Conservation (phyloP, 1,140 invertebrate species). For the Eurosta solidaginis region DNA sequence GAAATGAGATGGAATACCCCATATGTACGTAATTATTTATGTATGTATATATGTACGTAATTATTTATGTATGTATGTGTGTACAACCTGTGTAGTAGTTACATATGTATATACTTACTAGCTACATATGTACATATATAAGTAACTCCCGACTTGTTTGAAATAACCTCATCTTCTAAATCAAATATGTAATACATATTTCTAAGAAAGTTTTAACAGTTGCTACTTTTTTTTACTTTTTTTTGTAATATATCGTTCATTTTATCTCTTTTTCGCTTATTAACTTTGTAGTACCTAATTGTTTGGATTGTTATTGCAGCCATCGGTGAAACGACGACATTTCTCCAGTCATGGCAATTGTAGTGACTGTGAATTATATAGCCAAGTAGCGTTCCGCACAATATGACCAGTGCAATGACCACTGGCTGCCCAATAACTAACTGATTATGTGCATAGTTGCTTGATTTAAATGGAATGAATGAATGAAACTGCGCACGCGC, state of each 20-base stretch:
- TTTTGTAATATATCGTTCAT: background rate
- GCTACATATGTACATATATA: no score
- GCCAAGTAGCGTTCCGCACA: background rate
- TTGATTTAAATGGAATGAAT: no score
- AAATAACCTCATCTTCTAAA: constrained; percentile 19
- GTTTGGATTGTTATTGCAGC: background rate
- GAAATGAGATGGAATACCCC: no score
- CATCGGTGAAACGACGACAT: background rate
- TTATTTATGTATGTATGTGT: background rate
- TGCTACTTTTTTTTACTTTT: no score
- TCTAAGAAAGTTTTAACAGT: constrained; percentile 10
- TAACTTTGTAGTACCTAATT: constrained; percentile 27
- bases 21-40: no score
- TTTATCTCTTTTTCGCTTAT: constrained; percentile 13
- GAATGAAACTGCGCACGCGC: background rate
- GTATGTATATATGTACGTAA: no score
- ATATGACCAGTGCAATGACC: constrained; percentile 11
- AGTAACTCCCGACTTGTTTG: background rate
- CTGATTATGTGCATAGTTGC: no score
- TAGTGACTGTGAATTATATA: background rate
- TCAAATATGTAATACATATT: constrained; percentile 19
- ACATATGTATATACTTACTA: background rate
- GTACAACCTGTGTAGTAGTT: background rate
- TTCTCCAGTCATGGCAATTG: background rate
- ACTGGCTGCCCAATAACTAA: constrained; percentile 3